Conservation (phyloP, 1,140 invertebrate genomes). For the Drosophila murphyi region DNA sequence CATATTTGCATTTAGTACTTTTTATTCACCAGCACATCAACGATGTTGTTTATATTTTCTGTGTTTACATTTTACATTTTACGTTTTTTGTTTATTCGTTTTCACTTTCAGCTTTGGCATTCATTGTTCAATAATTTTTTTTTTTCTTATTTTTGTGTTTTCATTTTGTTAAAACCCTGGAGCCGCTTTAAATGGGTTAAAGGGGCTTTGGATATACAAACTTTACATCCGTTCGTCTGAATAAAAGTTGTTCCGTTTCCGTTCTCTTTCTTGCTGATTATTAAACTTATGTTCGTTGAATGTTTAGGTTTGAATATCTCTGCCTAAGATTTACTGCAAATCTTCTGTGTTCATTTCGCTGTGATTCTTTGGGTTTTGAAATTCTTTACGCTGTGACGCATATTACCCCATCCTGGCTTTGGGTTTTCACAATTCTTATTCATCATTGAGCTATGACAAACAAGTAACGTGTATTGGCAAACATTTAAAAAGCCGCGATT, state of each 20-base stretch:
- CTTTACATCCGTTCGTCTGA: too few species aligned
- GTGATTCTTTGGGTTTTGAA: neutral
- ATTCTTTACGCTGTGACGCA: neutral
- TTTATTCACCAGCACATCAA: constrained; percentile 11
- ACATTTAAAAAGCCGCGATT: neutral
- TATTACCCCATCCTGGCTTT: neutral
- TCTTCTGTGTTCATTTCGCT: neutral
- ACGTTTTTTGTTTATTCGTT: constrained; percentile 44
- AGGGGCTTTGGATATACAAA: neutral
- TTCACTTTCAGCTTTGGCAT: constrained; percentile 39
- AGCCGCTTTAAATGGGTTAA: neutral
- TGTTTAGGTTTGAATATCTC: too few species aligned
- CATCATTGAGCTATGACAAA: neutral
- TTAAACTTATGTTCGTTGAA: too few species aligned
- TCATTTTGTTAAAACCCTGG: neutral
- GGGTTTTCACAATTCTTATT: neutral
- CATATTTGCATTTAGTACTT: constrained; percentile 16
- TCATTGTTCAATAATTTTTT: constrained; percentile 26
- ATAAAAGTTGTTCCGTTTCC: too few species aligned
- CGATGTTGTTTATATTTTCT: constrained; percentile 23
- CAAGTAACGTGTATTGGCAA: neutral
- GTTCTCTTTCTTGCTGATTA: too few species aligned
- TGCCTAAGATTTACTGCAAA: too few species aligned
- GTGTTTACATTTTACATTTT: constrained; percentile 58
- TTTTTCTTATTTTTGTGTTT: neutral